Evolutionary conservation across 2,113 vertebrate species (phyloP).

Genomic region (Protomyctophum bolini): DNA sequence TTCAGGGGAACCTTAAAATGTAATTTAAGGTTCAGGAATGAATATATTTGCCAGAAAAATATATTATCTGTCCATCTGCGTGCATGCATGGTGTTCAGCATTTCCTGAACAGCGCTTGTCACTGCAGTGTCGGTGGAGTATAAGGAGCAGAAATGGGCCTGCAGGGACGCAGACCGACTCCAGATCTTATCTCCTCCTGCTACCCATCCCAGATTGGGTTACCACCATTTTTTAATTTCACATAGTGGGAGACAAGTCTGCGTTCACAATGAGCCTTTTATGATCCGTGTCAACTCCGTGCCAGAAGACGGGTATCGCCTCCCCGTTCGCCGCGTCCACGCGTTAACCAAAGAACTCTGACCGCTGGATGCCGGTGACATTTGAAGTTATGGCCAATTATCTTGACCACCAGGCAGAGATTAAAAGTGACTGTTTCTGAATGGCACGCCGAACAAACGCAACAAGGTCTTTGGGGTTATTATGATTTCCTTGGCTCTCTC

Average conservation of each 20-base stretch:
- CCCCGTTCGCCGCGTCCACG: conserved; percentile 1
- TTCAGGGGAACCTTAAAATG: conserved; percentile 52
- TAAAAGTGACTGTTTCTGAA: not conserved
- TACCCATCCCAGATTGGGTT: conserved; percentile 73
- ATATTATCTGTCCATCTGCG: conserved; percentile 69
- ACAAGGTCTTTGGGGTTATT: not conserved
- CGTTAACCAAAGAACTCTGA: conserved; percentile 12
- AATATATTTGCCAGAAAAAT: conserved; percentile 69
- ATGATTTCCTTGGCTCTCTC: not conserved
- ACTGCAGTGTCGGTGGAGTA: conserved; percentile 39
- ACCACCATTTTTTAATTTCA: conserved; percentile 80
- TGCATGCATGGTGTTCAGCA: conserved; percentile 58
- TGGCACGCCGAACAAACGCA: not conserved
- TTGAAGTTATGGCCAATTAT: not conserved
- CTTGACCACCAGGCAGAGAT: no score
- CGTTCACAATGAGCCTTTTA: conserved; percentile 75
- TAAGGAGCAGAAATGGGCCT: conserved; percentile 61
- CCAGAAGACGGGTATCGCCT: conserved; percentile 44
- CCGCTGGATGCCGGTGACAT: not conserved
- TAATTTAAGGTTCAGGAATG: conserved; percentile 77
- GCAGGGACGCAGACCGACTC: conserved; percentile 73
- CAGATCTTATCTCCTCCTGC: conserved; percentile 73
- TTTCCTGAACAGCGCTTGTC: conserved; percentile 75
- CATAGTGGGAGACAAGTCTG: conserved; percentile 72
- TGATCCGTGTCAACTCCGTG: conserved; percentile 60